Base-by-base conservation (phyloP, 2,888 invertebrate species). In the Trichopria drosophilae region DNA sequence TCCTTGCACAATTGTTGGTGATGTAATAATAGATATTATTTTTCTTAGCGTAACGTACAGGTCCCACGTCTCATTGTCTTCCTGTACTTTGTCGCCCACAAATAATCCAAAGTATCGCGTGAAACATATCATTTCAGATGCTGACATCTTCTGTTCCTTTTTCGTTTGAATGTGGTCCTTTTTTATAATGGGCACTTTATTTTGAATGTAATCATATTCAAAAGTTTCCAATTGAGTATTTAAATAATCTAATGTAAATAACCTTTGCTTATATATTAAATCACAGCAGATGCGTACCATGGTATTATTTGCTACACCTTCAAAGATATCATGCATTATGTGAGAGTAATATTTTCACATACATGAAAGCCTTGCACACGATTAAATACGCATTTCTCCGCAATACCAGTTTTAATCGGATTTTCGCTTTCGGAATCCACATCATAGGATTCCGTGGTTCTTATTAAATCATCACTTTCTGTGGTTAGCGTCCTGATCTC, bases 181-280 rank as follows among this genome's bases (percentile, higher is more conserved):
- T n/a, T n/a, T n/a, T n/a, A n/a, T n/a, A n/a, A n/a, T n/a, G n/a
- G n/a, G n/a, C n/a, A n/a, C n/a, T n/a, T n/a, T n/a, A n/a, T n/a
- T n/a, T n/a, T n/a, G n/a, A n/a, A n/a, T n/a, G n/a, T 31, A n/a
- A 9, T 15, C 31, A 9, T 46, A n/a, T n/a, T 46, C 13, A 39
- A 46, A 46, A 28, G 29, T 22, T 31, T 46, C 29, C 16, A 46
- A 26, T 31, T 24, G 31, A 6, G 9, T 15, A 23, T 46, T 46
- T n/a, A 46, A 39, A 26, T 39, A 46, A 7, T 37, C 19, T 13
- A 46, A 31, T 6, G 39, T 31, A 39, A 46, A 51, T 23, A 44
- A 22, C 36, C 45, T 44, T 29, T 45, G 19, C 32, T 51, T 16
- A 10, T 39, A 51, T 44, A 51, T 51, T 9, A 44, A 51, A 16